Percentiles rank a stretch among this genome's conserved stretches.
Evolutionary conservation across 2,888 invertebrate genomes (phyloP).

Genomic region (Mimas tiliae): DNA sequence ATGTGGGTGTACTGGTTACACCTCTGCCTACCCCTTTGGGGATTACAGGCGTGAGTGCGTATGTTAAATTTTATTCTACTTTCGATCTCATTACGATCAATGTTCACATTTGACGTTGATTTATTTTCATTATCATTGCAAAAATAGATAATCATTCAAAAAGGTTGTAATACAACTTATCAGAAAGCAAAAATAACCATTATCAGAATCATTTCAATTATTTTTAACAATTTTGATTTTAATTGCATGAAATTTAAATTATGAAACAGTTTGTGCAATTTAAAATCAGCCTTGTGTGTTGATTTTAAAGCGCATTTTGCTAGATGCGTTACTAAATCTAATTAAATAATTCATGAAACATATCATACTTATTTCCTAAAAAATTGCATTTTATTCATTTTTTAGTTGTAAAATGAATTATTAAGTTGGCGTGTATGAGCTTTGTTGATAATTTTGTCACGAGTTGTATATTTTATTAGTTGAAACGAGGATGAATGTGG

Average conservation of each 20-base stretch:
- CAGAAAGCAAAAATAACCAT: neutral
- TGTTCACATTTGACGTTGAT: too few relatives aligned
- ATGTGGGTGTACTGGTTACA: too few relatives aligned
- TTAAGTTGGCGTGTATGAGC: constrained; percentile 7
- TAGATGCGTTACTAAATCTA: neutral
- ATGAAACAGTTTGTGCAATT: too few relatives aligned
- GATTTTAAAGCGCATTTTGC: neutral
- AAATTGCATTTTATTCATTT: constrained; percentile 15
- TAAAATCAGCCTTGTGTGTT: neutral
- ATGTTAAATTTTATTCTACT: too few relatives aligned
- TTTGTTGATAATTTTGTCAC: constrained; percentile 14
- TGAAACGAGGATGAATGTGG: neutral
- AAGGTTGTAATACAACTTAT: constrained; percentile 1
- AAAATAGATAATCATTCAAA: neutral
- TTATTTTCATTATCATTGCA: too few relatives aligned
- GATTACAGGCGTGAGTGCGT: too few relatives aligned
- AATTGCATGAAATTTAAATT: constrained; percentile 4
- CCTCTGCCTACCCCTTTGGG: too few relatives aligned
- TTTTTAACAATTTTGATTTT: neutral
- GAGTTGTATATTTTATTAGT: neutral
- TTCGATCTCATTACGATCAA: too few relatives aligned
- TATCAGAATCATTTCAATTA: neutral
- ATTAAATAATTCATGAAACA: neutral
- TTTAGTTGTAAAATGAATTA: constrained; percentile 5
- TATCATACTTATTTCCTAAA: neutral